Conservation (phyloP, 1,140 invertebrate species). For the Drosophila lowei region DNA sequence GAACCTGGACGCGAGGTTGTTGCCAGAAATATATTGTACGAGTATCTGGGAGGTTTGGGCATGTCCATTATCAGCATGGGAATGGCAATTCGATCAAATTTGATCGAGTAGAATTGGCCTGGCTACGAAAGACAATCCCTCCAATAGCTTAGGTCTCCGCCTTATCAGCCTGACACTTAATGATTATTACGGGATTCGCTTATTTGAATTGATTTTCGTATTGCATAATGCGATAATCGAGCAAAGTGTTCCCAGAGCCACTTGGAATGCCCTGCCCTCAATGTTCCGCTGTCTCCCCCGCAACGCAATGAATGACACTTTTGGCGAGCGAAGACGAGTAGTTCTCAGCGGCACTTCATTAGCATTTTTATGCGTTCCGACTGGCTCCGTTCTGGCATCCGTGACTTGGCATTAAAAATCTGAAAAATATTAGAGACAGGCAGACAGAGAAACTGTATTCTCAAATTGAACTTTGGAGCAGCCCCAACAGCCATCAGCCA, state of each 20-base stretch:
- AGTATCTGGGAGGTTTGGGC: too few species aligned
- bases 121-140: background rate
- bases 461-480: slow-evolving; percentile 46
- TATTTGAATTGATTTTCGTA: slow-evolving; percentile 21
- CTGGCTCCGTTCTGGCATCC: slow-evolving; percentile 42
- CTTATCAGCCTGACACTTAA: background rate
- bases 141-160: too few species aligned
- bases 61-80: slow-evolving; percentile 38
- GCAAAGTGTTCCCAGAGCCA: background rate
- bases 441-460: slow-evolving; percentile 28
- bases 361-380: slow-evolving; percentile 62
- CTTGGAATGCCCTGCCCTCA: slow-evolving; percentile 47
- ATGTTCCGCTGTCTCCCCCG: slow-evolving; percentile 8
- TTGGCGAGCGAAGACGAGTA: slow-evolving; percentile 19
- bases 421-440: slow-evolving; percentile 33
- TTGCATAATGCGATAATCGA: slow-evolving; percentile 42
- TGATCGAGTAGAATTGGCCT: too few species aligned
- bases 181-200: background rate
- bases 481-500: too few species aligned
- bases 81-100: too few species aligned
- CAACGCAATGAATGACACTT: slow-evolving; percentile 26
- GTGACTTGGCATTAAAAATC: slow-evolving; percentile 63
- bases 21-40: slow-evolving; percentile 24
- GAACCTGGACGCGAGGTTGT: slow-evolving; percentile 72
- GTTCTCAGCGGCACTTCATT: slow-evolving; percentile 47